Evolutionary conservation across 2,113 vertebrate genomes (phyloP).

Genomic region (Athene cunicularia): DNA sequence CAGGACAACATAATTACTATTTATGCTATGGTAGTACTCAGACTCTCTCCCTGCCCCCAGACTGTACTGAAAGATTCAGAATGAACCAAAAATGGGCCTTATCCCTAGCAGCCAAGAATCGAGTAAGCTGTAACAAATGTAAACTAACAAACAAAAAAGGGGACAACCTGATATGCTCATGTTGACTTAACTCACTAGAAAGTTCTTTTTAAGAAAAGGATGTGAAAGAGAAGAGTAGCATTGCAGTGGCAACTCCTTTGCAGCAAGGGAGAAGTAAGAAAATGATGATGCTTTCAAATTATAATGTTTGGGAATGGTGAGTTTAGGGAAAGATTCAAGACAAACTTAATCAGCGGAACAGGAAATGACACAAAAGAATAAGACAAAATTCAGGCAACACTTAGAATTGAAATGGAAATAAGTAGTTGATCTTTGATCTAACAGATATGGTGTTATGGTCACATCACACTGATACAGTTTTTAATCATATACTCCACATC

Average conservation of each 20-base stretch:
- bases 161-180: fast-evolving
- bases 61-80: neutral
- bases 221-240: neutral
- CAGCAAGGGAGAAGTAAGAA: neutral
- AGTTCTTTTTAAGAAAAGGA: neutral
- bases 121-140: neutral
- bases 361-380: neutral
- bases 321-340: neutral
- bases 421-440: neutral
- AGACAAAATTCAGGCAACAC: neutral
- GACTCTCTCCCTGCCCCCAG: neutral
- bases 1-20: neutral
- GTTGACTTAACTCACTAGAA: neutral
- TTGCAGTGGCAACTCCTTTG: neutral
- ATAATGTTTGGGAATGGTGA: neutral
- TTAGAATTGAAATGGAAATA: neutral
- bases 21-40: neutral
- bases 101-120: neutral
- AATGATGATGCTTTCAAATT: neutral
- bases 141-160: neutral
- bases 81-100: neutral
- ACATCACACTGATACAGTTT: neutral
- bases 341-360: neutral
- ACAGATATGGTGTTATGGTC: neutral
- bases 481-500: neutral